These are phyloP conservation scores for Calyptomena viridis DNA, from an alignment of 2,113 vertebrate species.

Conservation along the genomic window DNA sequence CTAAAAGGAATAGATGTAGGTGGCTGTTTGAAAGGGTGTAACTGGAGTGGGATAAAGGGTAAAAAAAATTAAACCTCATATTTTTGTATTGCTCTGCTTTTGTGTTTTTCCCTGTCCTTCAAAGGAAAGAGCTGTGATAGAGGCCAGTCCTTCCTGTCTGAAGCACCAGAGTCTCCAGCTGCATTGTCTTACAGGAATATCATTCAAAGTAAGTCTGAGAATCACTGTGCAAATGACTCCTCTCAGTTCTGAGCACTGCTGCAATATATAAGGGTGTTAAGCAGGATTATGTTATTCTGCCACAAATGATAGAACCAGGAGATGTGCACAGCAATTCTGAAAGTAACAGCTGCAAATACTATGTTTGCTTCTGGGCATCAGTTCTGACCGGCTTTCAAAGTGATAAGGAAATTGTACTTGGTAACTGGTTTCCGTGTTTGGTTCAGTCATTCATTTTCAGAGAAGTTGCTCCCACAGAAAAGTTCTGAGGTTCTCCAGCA, in stretches of 20 bases:
- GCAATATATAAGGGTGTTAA: background rate
- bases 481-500: background rate
- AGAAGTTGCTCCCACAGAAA: background rate
- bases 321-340: background rate
- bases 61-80: background rate
- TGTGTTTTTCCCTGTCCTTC: background rate
- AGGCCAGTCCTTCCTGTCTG: constrained; percentile 85
- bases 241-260: background rate
- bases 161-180: constrained; percentile 86
- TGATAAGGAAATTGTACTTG: accelerated
- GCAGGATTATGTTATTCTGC: background rate
- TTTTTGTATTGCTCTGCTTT: background rate
- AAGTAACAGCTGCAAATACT: background rate
- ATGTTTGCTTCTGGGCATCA: accelerated
- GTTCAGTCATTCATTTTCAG: background rate
- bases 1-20: background rate
- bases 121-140: constrained; percentile 90
- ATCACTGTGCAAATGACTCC: background rate
- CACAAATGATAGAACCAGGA: background rate
- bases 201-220: constrained; percentile 84
- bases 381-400: background rate
- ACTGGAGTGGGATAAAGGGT: background rate
- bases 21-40: background rate
- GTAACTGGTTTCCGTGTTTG: background rate
- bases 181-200: constrained; percentile 79